phyloP scores from a whole-genome alignment of 2,113 vertebrate species.

The Fregetta grallaria region DNA sequence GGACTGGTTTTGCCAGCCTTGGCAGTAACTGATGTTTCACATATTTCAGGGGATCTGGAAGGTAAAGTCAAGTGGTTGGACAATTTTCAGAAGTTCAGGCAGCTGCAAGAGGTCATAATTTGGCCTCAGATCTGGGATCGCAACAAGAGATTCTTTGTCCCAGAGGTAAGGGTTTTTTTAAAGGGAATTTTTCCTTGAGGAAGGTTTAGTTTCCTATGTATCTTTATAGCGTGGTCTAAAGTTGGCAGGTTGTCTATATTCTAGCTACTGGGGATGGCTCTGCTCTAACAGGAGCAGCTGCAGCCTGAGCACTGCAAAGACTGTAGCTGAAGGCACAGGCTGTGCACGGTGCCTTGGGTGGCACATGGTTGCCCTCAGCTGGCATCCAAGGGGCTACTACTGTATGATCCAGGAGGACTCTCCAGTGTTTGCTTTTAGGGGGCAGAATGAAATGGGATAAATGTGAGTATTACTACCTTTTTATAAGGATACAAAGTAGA shows the following conservation, averaged over 20 bases:
- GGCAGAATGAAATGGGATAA: background rate
- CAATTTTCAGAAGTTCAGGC: slow-evolving; percentile 89
- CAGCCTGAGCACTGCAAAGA: background rate
- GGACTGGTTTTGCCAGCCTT: background rate
- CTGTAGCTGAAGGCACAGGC: background rate
- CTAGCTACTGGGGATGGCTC: background rate
- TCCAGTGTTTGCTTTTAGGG: background rate
- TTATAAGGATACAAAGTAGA: background rate
- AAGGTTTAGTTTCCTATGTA: background rate
- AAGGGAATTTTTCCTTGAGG: background rate
- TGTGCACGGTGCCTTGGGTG: background rate
- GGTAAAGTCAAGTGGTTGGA: slow-evolving; percentile 94
- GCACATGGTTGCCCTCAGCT: background rate
- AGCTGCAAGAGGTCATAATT: slow-evolving; percentile 85
- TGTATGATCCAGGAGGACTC: background rate
- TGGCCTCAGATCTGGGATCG: slow-evolving; percentile 91
- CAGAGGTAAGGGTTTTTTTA: slow-evolving; percentile 78
- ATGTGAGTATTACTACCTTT: background rate
- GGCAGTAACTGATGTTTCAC: background rate
- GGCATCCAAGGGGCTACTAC: too few species aligned
- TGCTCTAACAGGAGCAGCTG: background rate
- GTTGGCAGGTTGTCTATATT: background rate
- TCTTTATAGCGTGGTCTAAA: background rate
- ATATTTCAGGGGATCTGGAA: slow-evolving; percentile 85
- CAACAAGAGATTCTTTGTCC: slow-evolving; percentile 87